phyloP scores from a whole-genome alignment of 2,113 vertebrate genomes.

The Murina feae region DNA sequence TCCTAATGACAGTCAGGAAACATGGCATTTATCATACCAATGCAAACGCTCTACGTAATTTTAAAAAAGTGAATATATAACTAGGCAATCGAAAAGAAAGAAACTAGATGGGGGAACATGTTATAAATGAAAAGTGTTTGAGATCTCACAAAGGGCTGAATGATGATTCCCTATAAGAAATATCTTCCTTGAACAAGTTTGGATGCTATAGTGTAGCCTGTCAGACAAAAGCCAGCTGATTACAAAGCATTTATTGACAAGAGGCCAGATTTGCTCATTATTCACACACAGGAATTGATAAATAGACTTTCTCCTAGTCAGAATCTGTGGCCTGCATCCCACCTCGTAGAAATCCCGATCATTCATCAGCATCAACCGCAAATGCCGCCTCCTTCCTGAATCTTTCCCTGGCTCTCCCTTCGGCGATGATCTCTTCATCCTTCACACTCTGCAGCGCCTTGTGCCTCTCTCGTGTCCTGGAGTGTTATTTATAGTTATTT shows the following conservation, averaged over 20 bases:
- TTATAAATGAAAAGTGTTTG: neutral
- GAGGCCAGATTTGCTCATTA: conserved; percentile 17
- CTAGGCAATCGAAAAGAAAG: conserved; percentile 2
- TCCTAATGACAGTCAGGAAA: conserved; percentile 20
- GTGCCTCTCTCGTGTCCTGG: neutral
- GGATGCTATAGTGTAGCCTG: neutral
- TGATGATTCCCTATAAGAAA: neutral
- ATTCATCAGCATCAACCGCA: neutral
- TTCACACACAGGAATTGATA: conserved; percentile 28
- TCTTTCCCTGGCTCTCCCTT: neutral
- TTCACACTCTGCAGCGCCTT: neutral
- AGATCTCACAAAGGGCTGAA: neutral
- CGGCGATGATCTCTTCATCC: conserved; percentile 16
- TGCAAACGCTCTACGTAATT: neutral
- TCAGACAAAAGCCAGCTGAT: neutral
- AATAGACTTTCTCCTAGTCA: neutral
- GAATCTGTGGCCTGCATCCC: neutral
- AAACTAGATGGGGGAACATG: neutral
- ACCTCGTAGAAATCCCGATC: neutral
- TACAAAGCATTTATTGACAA: conserved; percentile 42
- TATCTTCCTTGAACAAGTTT: neutral
- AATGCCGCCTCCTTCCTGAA: neutral
- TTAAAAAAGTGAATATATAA: neutral
- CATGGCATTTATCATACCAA: neutral
- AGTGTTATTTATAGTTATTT: conserved; percentile 13